Evolutionary conservation across 2,797 vertebrate species (phyloP), one percentile per base, ranked within the genome.

Genomic region (Hipposideros larvatus): DNA sequence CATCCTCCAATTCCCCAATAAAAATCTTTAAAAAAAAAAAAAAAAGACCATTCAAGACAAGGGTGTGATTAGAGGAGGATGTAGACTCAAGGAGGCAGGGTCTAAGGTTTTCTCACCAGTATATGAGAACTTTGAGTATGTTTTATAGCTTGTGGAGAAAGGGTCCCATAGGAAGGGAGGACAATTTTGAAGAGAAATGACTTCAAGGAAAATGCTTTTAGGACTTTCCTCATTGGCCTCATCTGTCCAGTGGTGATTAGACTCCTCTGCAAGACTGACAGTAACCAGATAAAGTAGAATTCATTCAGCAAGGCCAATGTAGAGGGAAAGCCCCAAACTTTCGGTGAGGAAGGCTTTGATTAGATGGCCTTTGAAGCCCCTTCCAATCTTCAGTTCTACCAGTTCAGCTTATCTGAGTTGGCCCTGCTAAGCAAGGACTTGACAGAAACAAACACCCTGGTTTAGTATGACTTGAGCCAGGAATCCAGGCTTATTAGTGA

Each of bases 121-220:
- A 43, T 65, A 46, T 82, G 77, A 78, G 43, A 78, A 93, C 34
- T 93, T 88, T 24, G 34, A 82, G 48, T 85, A 28, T 95, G n/a
- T 79, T 94, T 78, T 75, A 82, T 68, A 88, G 74, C 43, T 18
- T 80, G 2, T n/a, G 55, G 66, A 90, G 48, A 41, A 96, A 55
- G 34, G 31, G 31, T 74, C 65, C 26, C 65, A 21, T 65, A 87
- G 65, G 55, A 75, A 94, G 74, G 19, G n/a, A 90, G 34, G 65
- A 77, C 78, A 65, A 82, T 88, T 68, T 48, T 63, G 66, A 82
- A 92, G 34, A 94, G 31, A 51, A 28, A 86, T 65, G n/a, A 73
- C 70, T 53, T 94, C 61, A 91, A 86, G 48, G 48, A 79, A 75
- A 84, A 78, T 94, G 7, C 87, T 87, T 95, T 87, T 26, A 93